Conservation (phyloP, 2,888 invertebrate species). For the Artemia sinica region DNA sequence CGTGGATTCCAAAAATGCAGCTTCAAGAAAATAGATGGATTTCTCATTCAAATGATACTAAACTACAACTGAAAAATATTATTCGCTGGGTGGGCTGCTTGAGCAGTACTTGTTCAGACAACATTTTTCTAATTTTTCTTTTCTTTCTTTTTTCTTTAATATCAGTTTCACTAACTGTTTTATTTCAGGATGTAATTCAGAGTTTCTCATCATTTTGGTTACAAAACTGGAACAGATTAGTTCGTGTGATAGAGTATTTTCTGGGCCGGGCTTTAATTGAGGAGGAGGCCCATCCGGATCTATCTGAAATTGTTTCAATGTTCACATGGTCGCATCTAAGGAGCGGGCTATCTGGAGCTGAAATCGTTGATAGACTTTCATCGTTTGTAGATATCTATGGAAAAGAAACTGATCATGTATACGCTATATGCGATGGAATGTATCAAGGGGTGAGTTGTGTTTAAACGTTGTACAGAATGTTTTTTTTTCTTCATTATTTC, state of each 20-base stretch:
- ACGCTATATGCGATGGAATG: slow-evolving; percentile 3
- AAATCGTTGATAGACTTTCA: background rate
- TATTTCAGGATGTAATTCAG: background rate
- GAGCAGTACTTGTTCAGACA: too few species aligned
- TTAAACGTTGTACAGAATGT: too few species aligned
- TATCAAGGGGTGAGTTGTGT: background rate
- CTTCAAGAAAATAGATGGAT: too few species aligned
- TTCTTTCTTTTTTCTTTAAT: background rate
- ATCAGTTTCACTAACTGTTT: background rate
- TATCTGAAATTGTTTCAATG: slow-evolving; percentile 6
- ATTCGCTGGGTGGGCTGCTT: too few species aligned
- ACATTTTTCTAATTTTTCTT: background rate
- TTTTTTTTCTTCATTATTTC: background rate
- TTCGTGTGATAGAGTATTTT: background rate
- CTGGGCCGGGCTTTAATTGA: background rate
- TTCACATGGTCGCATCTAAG: slow-evolving; percentile 8
- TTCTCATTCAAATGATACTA: too few species aligned
- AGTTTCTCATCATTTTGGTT: background rate
- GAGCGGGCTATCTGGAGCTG: background rate
- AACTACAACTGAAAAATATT: too few species aligned
- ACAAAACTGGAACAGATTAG: background rate
- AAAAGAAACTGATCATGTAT: background rate
- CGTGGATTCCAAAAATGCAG: too few species aligned
- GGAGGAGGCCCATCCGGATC: background rate
- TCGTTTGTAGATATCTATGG: background rate